Evolutionary conservation across 1,140 invertebrate species (phyloP).

Genomic region (Dendrolimus punctatus): DNA sequence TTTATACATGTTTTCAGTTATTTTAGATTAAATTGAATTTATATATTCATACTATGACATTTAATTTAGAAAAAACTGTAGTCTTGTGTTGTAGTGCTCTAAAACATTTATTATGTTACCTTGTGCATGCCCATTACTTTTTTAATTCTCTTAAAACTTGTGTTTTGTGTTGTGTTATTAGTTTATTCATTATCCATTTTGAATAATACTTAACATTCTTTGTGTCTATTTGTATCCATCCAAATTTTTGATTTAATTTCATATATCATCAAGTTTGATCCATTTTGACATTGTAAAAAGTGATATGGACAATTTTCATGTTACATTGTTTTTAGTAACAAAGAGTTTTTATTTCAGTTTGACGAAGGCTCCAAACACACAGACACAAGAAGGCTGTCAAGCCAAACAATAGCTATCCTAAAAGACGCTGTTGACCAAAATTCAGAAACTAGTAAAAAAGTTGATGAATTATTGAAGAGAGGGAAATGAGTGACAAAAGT

Average conservation of each 20-base stretch:
- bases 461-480: constrained; percentile 49
- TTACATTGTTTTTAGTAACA: constrained; percentile 5
- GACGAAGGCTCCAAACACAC: constrained; percentile 43
- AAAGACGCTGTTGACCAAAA: constrained; percentile 43
- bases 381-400: constrained; percentile 40
- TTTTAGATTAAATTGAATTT: too few relatives aligned
- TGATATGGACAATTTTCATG: too few relatives aligned
- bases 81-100: too few relatives aligned
- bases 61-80: too few relatives aligned
- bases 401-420: constrained; percentile 38
- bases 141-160: too few relatives aligned
- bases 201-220: too few relatives aligned
- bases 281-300: constrained; percentile 11
- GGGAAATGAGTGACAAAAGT: constrained; percentile 66
- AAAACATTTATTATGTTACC: too few relatives aligned
- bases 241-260: background rate
- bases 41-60: too few relatives aligned
- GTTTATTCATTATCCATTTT: too few relatives aligned
- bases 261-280: constrained; percentile 22
- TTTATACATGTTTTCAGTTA: too few relatives aligned
- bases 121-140: too few relatives aligned
- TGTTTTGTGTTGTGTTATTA: too few relatives aligned
- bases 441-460: constrained; percentile 46
- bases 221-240: background rate
- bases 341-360: constrained; percentile 35